Percentiles rank a stretch among this genome's conserved stretches.
phyloP scores from a whole-genome alignment of 1,140 invertebrate genomes.

The Brachionus paranguensis region DNA sequence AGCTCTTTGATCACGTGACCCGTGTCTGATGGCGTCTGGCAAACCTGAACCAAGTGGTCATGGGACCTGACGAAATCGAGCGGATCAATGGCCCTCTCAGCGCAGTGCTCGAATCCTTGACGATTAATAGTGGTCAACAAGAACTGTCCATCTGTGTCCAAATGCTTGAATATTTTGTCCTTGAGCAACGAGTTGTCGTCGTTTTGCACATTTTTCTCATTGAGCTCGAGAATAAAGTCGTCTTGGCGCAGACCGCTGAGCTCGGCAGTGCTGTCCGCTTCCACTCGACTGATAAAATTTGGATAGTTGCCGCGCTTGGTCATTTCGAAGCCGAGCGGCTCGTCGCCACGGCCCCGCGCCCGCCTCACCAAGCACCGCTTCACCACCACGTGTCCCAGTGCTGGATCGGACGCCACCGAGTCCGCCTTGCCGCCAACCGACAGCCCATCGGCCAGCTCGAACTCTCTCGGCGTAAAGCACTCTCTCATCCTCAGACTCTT shows the following conservation, averaged over 20 bases:
- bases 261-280: not conserved
- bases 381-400: not conserved
- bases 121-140: not conserved
- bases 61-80: not conserved
- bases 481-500: not conserved
- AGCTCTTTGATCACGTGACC: not conserved
- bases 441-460: not conserved
- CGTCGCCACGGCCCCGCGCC: not conserved
- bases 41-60: not conserved
- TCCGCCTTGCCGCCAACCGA: not conserved
- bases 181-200: slow-evolving; percentile 12
- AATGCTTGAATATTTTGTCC: not conserved
- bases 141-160: not conserved
- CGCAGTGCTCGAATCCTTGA: not conserved
- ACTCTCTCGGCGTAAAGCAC: not conserved
- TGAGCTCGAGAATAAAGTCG: slow-evolving; percentile 24
- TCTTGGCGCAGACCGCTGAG: not conserved
- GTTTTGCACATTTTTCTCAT: slow-evolving; percentile 22
- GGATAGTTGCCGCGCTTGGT: slow-evolving; percentile 4
- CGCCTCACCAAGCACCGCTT: not conserved
- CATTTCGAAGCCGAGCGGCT: slow-evolving; percentile 35
- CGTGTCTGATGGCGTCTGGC: not conserved
- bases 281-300: slow-evolving; percentile 19
- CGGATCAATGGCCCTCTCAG: not conserved
- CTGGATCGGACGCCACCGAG: not conserved